Conservation (phyloP, 2,888 invertebrate genomes). For the Electrophaes corylata region DNA sequence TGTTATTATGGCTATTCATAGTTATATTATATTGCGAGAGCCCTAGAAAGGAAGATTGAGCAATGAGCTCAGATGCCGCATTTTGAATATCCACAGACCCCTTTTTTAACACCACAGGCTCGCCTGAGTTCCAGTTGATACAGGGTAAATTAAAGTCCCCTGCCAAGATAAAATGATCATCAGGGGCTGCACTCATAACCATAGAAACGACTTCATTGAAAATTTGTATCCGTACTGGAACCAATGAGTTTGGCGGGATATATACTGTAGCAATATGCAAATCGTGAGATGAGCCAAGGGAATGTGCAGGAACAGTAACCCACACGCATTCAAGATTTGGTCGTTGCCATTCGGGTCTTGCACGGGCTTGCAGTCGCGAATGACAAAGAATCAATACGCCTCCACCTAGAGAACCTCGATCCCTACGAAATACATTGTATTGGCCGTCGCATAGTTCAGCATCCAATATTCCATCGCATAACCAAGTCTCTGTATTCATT, state of each 20-base stretch:
- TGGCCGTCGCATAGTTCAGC: slow-evolving; percentile 8
- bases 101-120: slow-evolving; percentile 1
- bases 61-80: slow-evolving; percentile 2
- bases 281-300: neutral
- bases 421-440: slow-evolving; percentile 13
- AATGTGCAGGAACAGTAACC: slow-evolving; percentile 10
- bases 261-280: slow-evolving; percentile 11
- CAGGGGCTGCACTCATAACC: neutral
- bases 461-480: slow-evolving; percentile 18
- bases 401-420: slow-evolving; percentile 13
- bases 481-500: slow-evolving; percentile 20
- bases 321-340: slow-evolving; percentile 13
- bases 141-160: slow-evolving; percentile 21
- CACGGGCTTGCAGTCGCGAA: neutral
- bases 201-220: neutral
- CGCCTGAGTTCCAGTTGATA: neutral
- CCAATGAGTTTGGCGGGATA: slow-evolving; percentile 9
- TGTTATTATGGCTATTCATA: slow-evolving; percentile 2
- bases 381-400: slow-evolving; percentile 12
- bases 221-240: neutral
- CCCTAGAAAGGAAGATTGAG: neutral
- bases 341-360: neutral
- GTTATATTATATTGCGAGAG: neutral
- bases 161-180: slow-evolving; percentile 10
- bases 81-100: slow-evolving; percentile 7